Base-by-base conservation (phyloP, 2,797 vertebrate genomes). In the Hylomyscus alleni region DNA sequence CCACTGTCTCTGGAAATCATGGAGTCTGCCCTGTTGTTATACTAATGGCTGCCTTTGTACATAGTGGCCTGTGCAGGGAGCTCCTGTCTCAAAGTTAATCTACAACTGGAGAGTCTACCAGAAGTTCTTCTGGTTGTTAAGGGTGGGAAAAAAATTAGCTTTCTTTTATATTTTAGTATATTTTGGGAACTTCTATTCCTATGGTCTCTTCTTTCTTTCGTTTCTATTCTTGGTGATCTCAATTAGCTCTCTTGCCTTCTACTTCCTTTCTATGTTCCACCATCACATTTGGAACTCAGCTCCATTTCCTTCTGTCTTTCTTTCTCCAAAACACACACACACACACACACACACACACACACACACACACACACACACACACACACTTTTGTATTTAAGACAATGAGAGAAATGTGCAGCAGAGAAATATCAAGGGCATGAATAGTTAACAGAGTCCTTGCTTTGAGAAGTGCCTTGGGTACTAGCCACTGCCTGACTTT, bases 381-480 rank as follows among this genome's bases (percentile, higher is more conserved):
- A 52, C 60, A 90, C 34, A 83, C 24, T 75, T 97, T 73, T 31
- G 47, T 65, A 65, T 72, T 86, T 90, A 56, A 37, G 34, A 24
- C 34, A 47, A 52, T 69, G 2, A 7, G 67, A 40, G 15, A 65
- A 24, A 6, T 56, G 50, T 52, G 7, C 1, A 60, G 58, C 17
- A 34, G 24, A 87, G 88, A 47, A 47, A 4, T 34, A 0, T 31
- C 47, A 26, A 58, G 40, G 44, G 1, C 1, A 31, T 47, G n/a
- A 22, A 29, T 67, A 14, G 40, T 11, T 7, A 24, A 1, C 10
- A 22, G 31, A 50, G 7, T 24, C 17, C 10, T 22, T 47, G 89
- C 37, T 60, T n/a, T 75, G 44, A 13, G 15, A 26, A 7, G 73
- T 17, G 19, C 8, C 50, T 56, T 9, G 8, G 31, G 12, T 31